Evolutionary conservation across 2,888 invertebrate species (phyloP), one percentile per base, ranked within the genome.

Genomic region (Pasiphila rectangulata): DNA sequence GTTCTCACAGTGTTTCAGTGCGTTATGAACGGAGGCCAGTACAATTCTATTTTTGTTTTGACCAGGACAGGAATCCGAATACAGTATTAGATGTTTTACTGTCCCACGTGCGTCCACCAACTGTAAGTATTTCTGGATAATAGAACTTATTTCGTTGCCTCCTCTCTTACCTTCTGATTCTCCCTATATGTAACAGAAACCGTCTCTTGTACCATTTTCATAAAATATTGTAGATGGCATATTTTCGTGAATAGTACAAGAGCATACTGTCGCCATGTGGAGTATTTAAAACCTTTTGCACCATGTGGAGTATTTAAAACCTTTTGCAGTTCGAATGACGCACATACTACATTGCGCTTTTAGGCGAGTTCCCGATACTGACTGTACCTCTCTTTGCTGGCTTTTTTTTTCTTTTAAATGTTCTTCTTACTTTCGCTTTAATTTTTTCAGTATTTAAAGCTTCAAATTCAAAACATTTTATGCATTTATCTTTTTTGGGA

Each of bases 231-330:
- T 25, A 43, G 7, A 43, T 27, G 2, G 54, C 41, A 5, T 36
- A 34, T 41, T 51, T 55, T 3, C 46, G 29, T n/a, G 27, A 36
- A 10, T 48, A 51, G 24, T 45, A 48, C 7, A 54, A 13, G 2
- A 48, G 3, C 51, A 54, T 44, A 20, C 24, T 27, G 9, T 50
- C 23, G 1, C 43, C 54, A 25, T 50, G 38, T 7, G 54, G 50
- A n/a, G 54, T 53, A n/a, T 42, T 39, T 2, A 43, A 17, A 2
- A 53, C 48, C 21, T 53, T 53, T 43, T 49, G 36, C 2, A 50
- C 43, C 54, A 25, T 50, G 38, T 7, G 54, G 50, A n/a, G 54
- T 53, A n/a, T 42, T 39, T 2, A 43, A 17, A 2, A 53, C 48
- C 21, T 53, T 53, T 43, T 49, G 36, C 2, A 50, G 37, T 12